Evolutionary conservation across 2,113 vertebrate species (phyloP), one percentile per base, ranked within the genome.

Genomic region (Crotalus tigris): DNA sequence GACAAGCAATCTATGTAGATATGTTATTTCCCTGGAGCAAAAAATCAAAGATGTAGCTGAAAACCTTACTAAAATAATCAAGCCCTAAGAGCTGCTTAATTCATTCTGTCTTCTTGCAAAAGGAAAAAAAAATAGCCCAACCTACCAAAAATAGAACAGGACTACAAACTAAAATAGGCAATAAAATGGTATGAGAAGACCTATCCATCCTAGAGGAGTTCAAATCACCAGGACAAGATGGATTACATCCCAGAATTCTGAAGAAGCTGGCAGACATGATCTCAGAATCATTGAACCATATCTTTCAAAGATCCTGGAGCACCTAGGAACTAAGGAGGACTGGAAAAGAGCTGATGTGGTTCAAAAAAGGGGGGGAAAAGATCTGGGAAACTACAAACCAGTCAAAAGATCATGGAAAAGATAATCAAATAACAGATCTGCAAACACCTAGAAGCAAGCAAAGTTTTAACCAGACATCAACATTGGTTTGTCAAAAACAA

Each of bases 291-390:
- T 29, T 15, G 29, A 69, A 69, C 11, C 61, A 13, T 29, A 64
- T 13, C 26, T 64, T n/a, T n/a, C 61, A 64, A 64, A 64, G 61
- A 64, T 64, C 61, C 61, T 64, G 29, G 26, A 64, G 11, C 26
- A 64, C 3, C 24, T 5, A 10, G 26, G 4, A 64, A 69, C 12
- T n/a, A 69, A 1, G n/a, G 61, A n/a, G 11, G 26, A n/a, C 26
- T 69, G 61, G 61, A 69, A 59, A 59, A n/a, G 29, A 69, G 12
- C 29, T 5, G 64, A 69, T 69, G 5, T 15, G 29, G 11, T n/a
- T 69, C 4, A 6, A 69, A 69, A 51, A n/a, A n/a, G 0, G 26
- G 1, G 24, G 64, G 1, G 1, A 0, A 24, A 0, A 24, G 26
- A 64, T 64, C 26, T 64, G 61, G 61, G 3, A 33, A 33, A 69